A percentile compares a stretch with the other conserved stretches of the same genome.
Conservation (phyloP, 2,113 vertebrate genomes). For the Todiramphus saurophagus region DNA sequence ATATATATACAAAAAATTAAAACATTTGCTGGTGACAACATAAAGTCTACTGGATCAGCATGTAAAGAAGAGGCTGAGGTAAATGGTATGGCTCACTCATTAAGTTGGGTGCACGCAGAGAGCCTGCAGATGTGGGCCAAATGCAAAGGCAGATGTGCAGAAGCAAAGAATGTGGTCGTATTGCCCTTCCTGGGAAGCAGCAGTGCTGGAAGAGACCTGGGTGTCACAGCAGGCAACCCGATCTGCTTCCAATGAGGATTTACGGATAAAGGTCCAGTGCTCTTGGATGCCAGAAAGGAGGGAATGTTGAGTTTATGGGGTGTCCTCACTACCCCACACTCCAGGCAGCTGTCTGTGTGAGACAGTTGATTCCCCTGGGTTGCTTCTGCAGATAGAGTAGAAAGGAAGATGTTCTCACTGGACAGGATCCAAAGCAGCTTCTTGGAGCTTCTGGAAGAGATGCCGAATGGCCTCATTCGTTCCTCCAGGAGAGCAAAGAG, state of each 20-base stretch:
- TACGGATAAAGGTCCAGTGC: background rate
- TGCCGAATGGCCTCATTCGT: accelerated
- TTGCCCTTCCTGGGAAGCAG: background rate
- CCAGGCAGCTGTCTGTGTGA: background rate
- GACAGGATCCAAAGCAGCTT: background rate
- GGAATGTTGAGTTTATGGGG: background rate
- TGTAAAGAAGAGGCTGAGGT: background rate
- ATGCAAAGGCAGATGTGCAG: background rate
- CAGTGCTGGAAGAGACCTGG: accelerated
- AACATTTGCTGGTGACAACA: background rate
- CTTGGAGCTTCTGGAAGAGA: background rate
- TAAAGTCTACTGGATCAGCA: background rate
- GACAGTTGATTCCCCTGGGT: background rate
- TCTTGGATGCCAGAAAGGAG: background rate
- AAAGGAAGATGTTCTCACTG: background rate
- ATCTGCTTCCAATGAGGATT: background rate
- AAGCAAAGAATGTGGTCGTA: accelerated
- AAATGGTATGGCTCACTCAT: accelerated
- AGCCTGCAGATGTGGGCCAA: background rate
- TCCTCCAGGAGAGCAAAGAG: background rate
- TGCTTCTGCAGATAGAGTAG: background rate
- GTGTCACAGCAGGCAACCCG: background rate
- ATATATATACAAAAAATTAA: background rate
- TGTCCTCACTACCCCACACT: background rate
- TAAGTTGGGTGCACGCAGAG: background rate